These are phyloP conservation scores for Folsomia candida DNA, from an alignment of 2,888 invertebrate species.

Conservation along the genomic window DNA sequence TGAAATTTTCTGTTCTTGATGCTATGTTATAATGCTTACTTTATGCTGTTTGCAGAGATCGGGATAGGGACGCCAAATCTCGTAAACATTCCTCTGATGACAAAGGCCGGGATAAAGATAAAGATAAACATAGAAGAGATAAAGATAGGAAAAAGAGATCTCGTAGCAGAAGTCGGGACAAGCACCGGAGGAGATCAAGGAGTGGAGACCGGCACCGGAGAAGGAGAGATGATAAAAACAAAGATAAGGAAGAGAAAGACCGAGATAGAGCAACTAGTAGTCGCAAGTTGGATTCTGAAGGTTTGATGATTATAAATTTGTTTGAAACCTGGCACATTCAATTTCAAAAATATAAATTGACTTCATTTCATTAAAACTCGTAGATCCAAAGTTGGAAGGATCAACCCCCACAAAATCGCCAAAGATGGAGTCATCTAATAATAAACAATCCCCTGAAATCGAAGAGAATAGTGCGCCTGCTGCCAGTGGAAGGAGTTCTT, in stretches of 20 bases:
- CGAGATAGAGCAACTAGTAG: not conserved
- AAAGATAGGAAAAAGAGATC: slow-evolving; percentile 29
- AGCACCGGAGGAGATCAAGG: slow-evolving; percentile 21
- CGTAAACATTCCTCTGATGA: slow-evolving; percentile 23
- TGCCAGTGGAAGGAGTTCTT: too few species aligned
- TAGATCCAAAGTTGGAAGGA: too few species aligned
- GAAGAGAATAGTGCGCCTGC: too few species aligned
- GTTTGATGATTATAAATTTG: too few species aligned
- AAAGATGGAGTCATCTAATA: too few species aligned
- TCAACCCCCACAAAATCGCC: too few species aligned
- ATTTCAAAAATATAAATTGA: too few species aligned
- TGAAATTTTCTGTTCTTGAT: too few species aligned
- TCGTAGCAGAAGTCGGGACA: slow-evolving; percentile 36
- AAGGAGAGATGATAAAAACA: slow-evolving; percentile 22
- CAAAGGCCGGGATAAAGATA: not conserved
- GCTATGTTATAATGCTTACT: not conserved
- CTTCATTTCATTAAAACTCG: too few species aligned
- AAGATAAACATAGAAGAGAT: slow-evolving; percentile 16
- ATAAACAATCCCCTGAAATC: too few species aligned
- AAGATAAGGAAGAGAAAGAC: not conserved
- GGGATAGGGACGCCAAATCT: slow-evolving; percentile 21
- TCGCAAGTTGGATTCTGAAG: too few species aligned
- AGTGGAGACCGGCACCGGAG: slow-evolving; percentile 26
- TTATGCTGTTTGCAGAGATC: not conserved
- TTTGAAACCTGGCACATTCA: too few species aligned